Percentiles rank a stretch among this genome's conserved stretches.
Conservation (phyloP, 2,797 vertebrate species). For the Falco peregrinus region DNA sequence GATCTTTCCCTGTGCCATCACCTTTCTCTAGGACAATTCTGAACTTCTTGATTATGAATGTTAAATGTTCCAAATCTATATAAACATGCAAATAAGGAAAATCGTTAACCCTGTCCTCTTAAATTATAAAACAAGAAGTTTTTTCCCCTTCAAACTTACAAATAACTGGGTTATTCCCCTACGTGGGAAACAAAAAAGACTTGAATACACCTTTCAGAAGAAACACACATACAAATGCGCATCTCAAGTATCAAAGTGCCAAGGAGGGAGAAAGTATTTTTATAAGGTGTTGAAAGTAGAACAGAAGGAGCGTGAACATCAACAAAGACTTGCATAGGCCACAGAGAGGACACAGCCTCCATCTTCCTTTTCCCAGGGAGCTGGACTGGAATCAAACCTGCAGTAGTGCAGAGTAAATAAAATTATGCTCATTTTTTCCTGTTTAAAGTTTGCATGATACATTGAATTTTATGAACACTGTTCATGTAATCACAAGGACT, state of each 20-base stretch:
- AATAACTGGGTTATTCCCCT: not conserved
- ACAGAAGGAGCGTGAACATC: not conserved
- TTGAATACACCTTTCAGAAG: not conserved
- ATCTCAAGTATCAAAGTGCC: not conserved
- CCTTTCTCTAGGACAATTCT: not conserved
- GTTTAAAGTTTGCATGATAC: not conserved
- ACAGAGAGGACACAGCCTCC: not conserved
- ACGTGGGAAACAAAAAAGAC: accelerated
- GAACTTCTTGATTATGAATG: not conserved
- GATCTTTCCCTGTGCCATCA: not conserved
- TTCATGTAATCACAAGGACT: not conserved
- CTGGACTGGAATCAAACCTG: not conserved
- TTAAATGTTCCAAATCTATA: not conserved
- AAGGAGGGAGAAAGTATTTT: not conserved
- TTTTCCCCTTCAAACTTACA: not conserved
- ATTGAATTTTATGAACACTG: conserved; percentile 22
- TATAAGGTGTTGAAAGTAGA: not conserved
- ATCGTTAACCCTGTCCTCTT: not conserved
- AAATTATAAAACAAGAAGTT: not conserved
- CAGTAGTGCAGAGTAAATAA: not conserved
- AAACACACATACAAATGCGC: too few species aligned
- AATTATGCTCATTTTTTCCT: not conserved
- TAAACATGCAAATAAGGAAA: not conserved
- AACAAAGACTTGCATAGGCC: not conserved
- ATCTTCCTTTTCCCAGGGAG: not conserved